These are phyloP conservation scores for Phocides pigmalion DNA, from an alignment of 1,140 invertebrate genomes.

Conservation along the genomic window DNA sequence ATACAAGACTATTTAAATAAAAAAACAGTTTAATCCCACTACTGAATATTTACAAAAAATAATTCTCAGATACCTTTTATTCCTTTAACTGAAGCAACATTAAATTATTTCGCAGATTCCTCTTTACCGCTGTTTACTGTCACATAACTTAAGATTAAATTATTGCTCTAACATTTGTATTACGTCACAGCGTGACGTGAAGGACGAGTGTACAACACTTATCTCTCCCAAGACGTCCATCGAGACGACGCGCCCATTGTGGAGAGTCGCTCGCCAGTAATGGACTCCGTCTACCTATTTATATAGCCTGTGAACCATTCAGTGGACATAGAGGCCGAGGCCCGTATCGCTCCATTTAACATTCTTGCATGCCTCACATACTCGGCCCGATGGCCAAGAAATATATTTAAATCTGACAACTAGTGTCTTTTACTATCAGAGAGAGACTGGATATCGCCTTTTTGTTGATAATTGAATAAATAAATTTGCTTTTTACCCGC, in stretches of 20 bases:
- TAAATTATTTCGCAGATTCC: neutral
- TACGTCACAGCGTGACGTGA: slow-evolving; percentile 9
- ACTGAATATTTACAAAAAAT: no score
- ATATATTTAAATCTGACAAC: slow-evolving; percentile 12
- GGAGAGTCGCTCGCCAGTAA: slow-evolving; percentile 47
- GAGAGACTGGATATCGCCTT: neutral
- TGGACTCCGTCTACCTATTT: slow-evolving; percentile 54
- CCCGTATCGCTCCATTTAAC: slow-evolving; percentile 62
- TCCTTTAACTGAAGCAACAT: no score
- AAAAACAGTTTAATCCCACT: neutral
- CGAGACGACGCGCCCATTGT: slow-evolving; percentile 42
- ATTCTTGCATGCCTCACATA: slow-evolving; percentile 47
- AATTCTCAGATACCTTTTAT: no score
- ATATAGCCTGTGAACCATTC: slow-evolving; percentile 63
- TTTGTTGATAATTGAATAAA: no score
- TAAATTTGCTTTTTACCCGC: no score
- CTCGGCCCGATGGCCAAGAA: slow-evolving; percentile 11
- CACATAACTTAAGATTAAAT: slow-evolving; percentile 6
- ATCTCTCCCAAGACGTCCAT: slow-evolving; percentile 23
- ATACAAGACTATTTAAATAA: neutral
- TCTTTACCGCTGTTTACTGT: neutral
- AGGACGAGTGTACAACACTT: slow-evolving; percentile 7
- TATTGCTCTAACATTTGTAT: neutral
- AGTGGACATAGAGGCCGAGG: slow-evolving; percentile 65
- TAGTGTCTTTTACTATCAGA: neutral